These are phyloP conservation scores for Athalia rosae DNA, from an alignment of 2,888 invertebrate species.

Conservation along the genomic window DNA sequence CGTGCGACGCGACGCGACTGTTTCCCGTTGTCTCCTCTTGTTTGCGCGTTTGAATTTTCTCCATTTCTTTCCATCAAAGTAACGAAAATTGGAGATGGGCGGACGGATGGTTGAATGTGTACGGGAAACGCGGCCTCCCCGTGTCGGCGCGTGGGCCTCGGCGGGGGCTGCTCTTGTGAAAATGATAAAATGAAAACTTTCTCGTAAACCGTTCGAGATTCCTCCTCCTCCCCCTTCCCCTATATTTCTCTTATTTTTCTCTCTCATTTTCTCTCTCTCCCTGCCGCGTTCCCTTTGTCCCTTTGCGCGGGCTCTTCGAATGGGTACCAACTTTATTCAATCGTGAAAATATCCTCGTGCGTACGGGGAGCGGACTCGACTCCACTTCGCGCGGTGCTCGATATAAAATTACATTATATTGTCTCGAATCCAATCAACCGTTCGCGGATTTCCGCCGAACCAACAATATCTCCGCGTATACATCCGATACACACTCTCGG, in stretches of 20 bases:
- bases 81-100: constrained; percentile 20
- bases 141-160: constrained; percentile 5
- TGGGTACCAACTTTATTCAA: constrained; percentile 28
- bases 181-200: constrained; percentile 38
- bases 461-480: no score
- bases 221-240: no score
- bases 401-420: no score
- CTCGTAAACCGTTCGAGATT: constrained; percentile 30
- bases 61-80: constrained; percentile 25
- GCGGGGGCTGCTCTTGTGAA: constrained; percentile 28
- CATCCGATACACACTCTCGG: no score
- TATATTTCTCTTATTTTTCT: not conserved
- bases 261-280: not conserved
- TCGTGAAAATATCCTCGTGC: constrained; percentile 25
- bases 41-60: not conserved
- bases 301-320: constrained; percentile 29
- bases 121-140: constrained; percentile 29
- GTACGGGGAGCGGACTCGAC: not conserved
- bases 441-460: no score
- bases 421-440: no score
- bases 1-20: not conserved
- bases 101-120: not conserved
- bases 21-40: not conserved
- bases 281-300: constrained; percentile 30
- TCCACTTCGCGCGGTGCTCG: no score